Base-by-base conservation (phyloP, 2,797 vertebrate species). In the Brachymystax lenok region DNA sequence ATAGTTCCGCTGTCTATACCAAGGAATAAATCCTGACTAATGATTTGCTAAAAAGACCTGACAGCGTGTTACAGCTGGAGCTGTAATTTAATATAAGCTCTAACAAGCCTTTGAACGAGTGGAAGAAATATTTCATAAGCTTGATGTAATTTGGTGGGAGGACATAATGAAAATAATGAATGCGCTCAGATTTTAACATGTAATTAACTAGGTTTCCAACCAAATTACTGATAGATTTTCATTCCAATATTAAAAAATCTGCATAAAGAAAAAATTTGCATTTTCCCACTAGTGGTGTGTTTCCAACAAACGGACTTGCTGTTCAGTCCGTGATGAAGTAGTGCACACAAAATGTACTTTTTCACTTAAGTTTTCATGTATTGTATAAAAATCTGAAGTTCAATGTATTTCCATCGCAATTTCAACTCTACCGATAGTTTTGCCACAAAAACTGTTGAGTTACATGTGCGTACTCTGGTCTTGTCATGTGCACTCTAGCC, bases 1-100 rank as follows among this genome's bases (percentile, higher is more conserved):
- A 70, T 16, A 8, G 77, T 80, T 85, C 61, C 8, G 74, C 77
- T 85, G 84, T 86, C 87, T 80, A 83, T 84, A 64, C 87, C 77
- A 74, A 89, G 91, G 87, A 92, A 89, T 82, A 87, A 88, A 94
- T 92, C 92, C 92, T 94, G 92, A 95, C 93, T 96, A 96, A 96
- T 96, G 95, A 95, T 95, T 96, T 94, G 92, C 92, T 95, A 94
- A 96, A 95, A 94, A 95, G 95, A 95, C 85, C 92, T 95, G 95
- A 96, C 93, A 95, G 94, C 90, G 86, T 92, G 93, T 94, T 95
- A 93, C 88, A 93, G 94, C 94, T 93, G 92, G 82, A 86, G 93
- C 93, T 92, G 93, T 96, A 96, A 96, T 95, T 95, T 94, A 96
- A 95, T 95, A 93, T 92, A 92, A 94, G 91, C 93, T 90, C 93